These are phyloP conservation scores for Phycodurus eques DNA, from an alignment of 2,113 vertebrate genomes.

Conservation along the genomic window DNA sequence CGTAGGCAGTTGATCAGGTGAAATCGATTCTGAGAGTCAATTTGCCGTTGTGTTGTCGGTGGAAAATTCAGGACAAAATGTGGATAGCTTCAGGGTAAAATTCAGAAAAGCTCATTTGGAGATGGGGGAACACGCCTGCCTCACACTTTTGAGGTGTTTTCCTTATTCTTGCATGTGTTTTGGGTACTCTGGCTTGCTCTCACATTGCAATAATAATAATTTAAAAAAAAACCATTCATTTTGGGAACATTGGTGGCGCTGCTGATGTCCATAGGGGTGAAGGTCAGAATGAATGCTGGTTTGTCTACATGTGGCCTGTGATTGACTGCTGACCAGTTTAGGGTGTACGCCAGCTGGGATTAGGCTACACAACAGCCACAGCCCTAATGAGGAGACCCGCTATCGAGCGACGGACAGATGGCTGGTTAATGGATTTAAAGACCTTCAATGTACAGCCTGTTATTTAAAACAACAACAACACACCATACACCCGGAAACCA, in stretches of 20 bases:
- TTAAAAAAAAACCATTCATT: background rate
- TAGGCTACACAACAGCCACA: background rate
- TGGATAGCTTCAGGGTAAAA: background rate
- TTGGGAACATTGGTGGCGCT: no score
- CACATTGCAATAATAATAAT: no score
- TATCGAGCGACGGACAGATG: background rate
- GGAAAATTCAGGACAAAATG: background rate
- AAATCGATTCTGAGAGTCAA: background rate
- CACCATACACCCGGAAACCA: background rate
- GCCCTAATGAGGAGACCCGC: background rate
- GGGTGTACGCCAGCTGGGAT: background rate
- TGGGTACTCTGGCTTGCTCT: background rate
- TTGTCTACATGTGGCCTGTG: background rate
- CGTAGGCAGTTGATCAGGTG: background rate
- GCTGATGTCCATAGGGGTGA: background rate
- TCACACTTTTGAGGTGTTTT: background rate
- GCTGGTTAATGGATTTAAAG: background rate
- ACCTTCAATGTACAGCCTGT: background rate
- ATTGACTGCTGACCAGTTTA: background rate
- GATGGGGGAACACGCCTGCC: background rate
- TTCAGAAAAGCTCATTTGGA: background rate
- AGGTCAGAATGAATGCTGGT: no score
- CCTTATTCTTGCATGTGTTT: no score
- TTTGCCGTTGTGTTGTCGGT: background rate
- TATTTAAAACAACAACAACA: background rate